Evolutionary conservation across 1,140 invertebrate species (phyloP), one percentile per base, ranked within the genome.

Genomic region (Marisa cornuarietis): DNA sequence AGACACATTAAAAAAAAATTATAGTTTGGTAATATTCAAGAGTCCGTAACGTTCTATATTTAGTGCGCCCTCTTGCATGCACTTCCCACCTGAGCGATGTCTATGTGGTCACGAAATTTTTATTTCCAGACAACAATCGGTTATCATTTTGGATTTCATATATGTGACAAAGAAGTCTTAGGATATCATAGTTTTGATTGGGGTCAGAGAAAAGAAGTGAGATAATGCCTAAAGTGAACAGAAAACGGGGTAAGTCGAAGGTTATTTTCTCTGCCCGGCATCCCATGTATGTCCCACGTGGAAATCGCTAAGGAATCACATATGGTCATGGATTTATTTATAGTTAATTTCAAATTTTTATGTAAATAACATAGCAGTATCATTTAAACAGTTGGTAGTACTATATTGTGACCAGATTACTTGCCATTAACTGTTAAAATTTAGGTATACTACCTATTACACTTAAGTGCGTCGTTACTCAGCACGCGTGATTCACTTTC

Each of bases 171-270:
- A 78, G 79, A 78, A 81, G 82, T 76, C 76, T 76, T 85, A 87
- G 82, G 79, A 83, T 82, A 84, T 66, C 82, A 69, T 83, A 84
- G 76, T 84, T 82, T 77, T 78, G 83, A 82, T 82, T 85, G 82
- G 77, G 80, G 73, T 58, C 66, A 71, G 62, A 71, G 71, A 61
- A 78, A 72, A 76, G 80, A 66, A 80, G 72, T 71, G 77, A 84
- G 85, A 88, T 87, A 85, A 90, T 90, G 88, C 88, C 88, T 79
- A 89, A 89, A 65, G 65, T 42, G 82, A 86, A 84, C 84, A 88
- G 85, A 84, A 89, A 84, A 79, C 89, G 87, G 81, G 84, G 84
- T 85, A 81, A 82, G 87, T 83, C 31, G 79, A 52, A 76, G 80
- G 54, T 52, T 58, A 16, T 13, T 20, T 31, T 31, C 31, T 66